Conservation (phyloP, 2,888 invertebrate species). For the Sinhomidia bicolor region DNA sequence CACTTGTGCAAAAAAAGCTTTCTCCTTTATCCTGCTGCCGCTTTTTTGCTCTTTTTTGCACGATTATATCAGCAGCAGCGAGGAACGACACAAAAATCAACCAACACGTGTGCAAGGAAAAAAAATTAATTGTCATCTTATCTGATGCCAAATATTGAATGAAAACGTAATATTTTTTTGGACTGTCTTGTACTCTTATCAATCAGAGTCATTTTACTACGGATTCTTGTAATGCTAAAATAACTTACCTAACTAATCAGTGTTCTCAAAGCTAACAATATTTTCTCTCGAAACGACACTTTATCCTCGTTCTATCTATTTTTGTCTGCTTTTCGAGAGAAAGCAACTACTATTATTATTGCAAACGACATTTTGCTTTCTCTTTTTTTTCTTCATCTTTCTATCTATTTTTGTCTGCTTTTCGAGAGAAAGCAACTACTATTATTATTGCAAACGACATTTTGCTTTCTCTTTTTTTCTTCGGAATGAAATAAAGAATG, state of each 20-base stretch:
- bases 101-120: constrained; percentile 51
- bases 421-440: background rate
- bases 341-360: no score
- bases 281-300: no score
- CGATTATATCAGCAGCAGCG: background rate
- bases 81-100: constrained; percentile 56
- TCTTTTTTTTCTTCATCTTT: background rate
- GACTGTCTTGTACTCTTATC: no score
- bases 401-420: background rate
- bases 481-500: background rate
- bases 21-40: constrained; percentile 8
- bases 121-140: background rate
- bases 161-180: no score
- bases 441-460: background rate
- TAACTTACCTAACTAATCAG: no score
- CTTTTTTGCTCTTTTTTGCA: background rate
- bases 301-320: background rate
- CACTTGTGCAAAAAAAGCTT: background rate
- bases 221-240: no score
- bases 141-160: no score
- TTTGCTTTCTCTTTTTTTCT: background rate
- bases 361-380: no score
- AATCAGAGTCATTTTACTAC: no score
- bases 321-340: background rate
- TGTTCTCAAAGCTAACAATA: no score